Conservation (phyloP, 1,140 invertebrate species). For the Wiebesia pumilae region DNA sequence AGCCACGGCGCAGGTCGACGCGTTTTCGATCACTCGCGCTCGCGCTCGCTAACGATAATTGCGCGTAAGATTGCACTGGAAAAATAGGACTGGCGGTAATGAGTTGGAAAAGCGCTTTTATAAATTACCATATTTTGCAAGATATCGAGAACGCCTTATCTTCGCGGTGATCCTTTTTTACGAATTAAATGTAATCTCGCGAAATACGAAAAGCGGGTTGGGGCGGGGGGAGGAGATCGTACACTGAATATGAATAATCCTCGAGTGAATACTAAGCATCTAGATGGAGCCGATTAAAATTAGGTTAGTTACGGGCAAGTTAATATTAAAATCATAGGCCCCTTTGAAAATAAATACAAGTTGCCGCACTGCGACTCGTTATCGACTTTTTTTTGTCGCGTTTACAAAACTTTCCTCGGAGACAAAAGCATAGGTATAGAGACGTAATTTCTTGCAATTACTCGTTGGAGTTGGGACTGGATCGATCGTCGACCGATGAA, state of each 20-base stretch:
- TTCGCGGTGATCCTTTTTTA: neutral
- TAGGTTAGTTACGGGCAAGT: neutral
- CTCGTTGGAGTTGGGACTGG: no score
- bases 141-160: neutral
- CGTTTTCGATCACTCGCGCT: neutral
- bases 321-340: no score
- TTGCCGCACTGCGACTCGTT: no score
- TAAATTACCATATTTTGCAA: constrained; percentile 25
- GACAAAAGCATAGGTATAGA: no score
- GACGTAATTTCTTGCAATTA: no score
- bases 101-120: neutral
- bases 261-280: neutral
- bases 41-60: neutral
- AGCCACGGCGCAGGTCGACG: neutral
- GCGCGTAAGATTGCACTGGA: neutral
- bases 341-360: no score
- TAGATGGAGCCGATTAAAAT: neutral
- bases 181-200: neutral
- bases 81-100: constrained; percentile 25
- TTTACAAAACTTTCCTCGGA: no score
- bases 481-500: no score
- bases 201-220: neutral
- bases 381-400: no score
- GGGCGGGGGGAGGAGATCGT: no score
- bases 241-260: neutral